These are phyloP conservation scores for Callithrix jacchus DNA, from an alignment of 2,113 vertebrate genomes.

Conservation along the genomic window DNA sequence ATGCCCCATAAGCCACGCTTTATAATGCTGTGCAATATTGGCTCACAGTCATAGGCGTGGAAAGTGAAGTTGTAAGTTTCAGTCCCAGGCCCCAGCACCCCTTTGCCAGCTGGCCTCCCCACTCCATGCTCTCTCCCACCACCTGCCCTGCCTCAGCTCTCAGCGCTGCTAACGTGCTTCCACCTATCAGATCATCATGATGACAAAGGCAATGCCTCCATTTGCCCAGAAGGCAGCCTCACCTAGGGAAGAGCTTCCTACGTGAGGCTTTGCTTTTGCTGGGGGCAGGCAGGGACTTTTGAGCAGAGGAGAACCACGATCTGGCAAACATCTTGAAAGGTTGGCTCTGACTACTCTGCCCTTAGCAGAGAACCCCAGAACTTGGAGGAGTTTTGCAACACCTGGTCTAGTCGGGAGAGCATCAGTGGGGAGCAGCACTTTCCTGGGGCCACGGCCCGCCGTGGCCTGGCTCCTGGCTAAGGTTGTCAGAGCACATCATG, in stretches of 20 bases:
- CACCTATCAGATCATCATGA: background rate
- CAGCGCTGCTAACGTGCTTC: background rate
- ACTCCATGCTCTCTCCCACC: too few species aligned
- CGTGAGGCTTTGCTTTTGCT: too few species aligned
- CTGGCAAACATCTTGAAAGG: too few species aligned
- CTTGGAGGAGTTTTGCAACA: background rate
- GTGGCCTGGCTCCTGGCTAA: background rate
- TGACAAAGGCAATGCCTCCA: background rate
- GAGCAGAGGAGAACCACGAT: too few species aligned
- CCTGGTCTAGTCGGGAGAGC: background rate
- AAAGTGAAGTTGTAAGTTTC: background rate
- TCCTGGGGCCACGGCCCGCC: too few species aligned
- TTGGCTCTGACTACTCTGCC: too few species aligned
- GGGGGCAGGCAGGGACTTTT: too few species aligned
- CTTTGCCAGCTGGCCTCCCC: background rate
- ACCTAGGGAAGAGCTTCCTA: background rate
- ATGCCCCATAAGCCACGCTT: background rate
- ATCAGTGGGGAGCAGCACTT: background rate
- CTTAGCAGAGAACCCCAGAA: background rate
- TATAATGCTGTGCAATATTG: background rate
- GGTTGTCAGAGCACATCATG: background rate
- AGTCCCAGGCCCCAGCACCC: background rate
- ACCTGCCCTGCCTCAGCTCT: background rate
- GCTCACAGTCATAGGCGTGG: background rate
- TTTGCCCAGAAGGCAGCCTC: background rate